These are phyloP conservation scores for Ostrea edulis DNA, from an alignment of 1,140 invertebrate species.

Conservation along the genomic window DNA sequence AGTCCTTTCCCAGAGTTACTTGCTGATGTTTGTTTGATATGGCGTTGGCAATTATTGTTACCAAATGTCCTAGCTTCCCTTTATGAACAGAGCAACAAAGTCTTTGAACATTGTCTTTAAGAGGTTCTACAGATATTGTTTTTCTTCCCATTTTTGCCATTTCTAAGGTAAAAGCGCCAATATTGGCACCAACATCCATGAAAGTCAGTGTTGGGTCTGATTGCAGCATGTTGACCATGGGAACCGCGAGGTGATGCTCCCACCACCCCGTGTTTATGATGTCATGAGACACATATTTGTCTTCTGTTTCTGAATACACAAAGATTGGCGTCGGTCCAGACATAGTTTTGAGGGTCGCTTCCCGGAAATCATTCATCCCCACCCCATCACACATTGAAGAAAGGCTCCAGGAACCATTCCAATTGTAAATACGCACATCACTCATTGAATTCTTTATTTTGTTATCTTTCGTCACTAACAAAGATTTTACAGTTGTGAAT, in stretches of 20 bases:
- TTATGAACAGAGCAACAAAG: slow-evolving; percentile 52
- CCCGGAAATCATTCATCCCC: not conserved
- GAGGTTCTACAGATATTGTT: slow-evolving; percentile 56
- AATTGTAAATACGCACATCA: not conserved
- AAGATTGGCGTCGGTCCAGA: slow-evolving; percentile 49
- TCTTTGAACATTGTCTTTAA: slow-evolving; percentile 50
- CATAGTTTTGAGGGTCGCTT: slow-evolving; percentile 2
- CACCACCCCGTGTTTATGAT: slow-evolving; percentile 38
- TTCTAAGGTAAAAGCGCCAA: slow-evolving; percentile 55
- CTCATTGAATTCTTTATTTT: not conserved
- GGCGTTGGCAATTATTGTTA: slow-evolving; percentile 49
- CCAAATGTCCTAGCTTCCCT: slow-evolving; percentile 10
- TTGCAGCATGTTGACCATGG: slow-evolving; percentile 38
- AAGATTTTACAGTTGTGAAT: not conserved
- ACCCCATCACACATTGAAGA: not conserved
- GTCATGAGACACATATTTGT: slow-evolving; percentile 47
- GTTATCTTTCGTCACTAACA: not conserved
- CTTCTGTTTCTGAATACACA: slow-evolving; percentile 46
- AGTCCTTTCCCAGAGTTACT: slow-evolving; percentile 41
- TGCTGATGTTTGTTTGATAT: slow-evolving; percentile 42
- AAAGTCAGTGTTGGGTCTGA: slow-evolving; percentile 27
- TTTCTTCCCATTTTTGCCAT: slow-evolving; percentile 50
- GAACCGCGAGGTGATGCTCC: slow-evolving; percentile 19
- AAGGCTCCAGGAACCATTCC: slow-evolving; percentile 11
- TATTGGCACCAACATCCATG: slow-evolving; percentile 58